These are phyloP conservation scores for Corythaeola cristata DNA, from an alignment of 2,113 vertebrate genomes.

Conservation along the genomic window DNA sequence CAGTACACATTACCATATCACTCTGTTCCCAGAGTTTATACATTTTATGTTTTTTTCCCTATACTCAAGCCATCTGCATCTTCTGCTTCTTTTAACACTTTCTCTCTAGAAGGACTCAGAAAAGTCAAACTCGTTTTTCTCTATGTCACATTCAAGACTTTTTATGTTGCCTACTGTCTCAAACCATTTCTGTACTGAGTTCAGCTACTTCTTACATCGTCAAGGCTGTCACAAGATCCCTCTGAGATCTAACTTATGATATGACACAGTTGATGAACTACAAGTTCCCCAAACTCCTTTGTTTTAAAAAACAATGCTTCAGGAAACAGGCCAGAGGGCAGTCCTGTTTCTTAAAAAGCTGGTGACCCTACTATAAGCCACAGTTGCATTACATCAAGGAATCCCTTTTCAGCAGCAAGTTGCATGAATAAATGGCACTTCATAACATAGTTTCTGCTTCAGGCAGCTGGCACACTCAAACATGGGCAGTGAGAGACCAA, in stretches of 20 bases:
- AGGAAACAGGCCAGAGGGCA: neutral
- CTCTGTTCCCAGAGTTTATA: neutral
- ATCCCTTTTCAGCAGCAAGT: neutral
- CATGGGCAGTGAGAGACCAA: neutral
- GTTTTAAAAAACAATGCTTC: neutral
- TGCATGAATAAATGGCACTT: neutral
- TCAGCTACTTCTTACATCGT: neutral
- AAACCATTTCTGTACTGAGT: neutral
- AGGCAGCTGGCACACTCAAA: neutral
- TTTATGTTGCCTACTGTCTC: neutral
- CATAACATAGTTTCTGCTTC: neutral
- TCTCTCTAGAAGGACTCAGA: neutral
- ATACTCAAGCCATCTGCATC: neutral
- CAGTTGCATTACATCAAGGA: neutral
- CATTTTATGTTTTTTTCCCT: neutral
- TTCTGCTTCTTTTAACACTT: neutral
- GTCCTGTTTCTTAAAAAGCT: neutral
- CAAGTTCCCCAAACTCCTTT: neutral
- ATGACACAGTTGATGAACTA: neutral
- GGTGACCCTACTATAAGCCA: neutral
- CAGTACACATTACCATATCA: neutral
- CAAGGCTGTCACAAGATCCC: neutral
- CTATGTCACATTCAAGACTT: neutral
- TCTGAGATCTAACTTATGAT: neutral
- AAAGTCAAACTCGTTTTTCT: neutral